These are phyloP conservation scores for Platycnemis pennipes DNA, from an alignment of 2,888 invertebrate genomes.

Conservation along the genomic window DNA sequence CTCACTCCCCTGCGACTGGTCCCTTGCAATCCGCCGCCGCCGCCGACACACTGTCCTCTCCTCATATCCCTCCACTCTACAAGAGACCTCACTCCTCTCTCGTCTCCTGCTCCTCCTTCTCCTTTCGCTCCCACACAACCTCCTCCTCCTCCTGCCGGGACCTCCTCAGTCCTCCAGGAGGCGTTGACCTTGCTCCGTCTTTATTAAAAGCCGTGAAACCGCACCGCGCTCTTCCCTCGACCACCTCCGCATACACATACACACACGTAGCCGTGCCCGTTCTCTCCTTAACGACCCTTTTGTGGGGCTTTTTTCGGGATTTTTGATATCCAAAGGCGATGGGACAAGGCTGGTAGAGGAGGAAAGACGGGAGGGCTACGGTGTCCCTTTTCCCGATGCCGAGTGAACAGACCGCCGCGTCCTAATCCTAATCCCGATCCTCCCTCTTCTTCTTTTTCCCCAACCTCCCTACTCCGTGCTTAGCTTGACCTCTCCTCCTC, in stretches of 20 bases:
- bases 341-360: neutral
- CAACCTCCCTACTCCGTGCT: neutral
- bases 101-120: neutral
- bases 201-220: constrained; percentile 50
- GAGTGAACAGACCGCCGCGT: neutral
- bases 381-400: neutral
- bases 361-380: neutral
- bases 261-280: neutral
- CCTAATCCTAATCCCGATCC: constrained; percentile 18
- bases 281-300: constrained; percentile 63
- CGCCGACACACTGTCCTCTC: neutral
- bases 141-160: neutral
- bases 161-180: neutral
- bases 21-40: neutral
- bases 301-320: constrained; percentile 35
- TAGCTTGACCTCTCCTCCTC: neutral
- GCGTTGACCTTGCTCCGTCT: neutral
- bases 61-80: neutral
- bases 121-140: neutral
- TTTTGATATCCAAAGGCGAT: constrained; percentile 38
- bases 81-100: neutral
- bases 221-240: constrained; percentile 6
- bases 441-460: neutral
- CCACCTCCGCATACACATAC: neutral
- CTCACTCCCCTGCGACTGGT: constrained; percentile 1